phyloP scores from a whole-genome alignment of 2,113 vertebrate genomes.

The Bambusicola thoracicus region DNA sequence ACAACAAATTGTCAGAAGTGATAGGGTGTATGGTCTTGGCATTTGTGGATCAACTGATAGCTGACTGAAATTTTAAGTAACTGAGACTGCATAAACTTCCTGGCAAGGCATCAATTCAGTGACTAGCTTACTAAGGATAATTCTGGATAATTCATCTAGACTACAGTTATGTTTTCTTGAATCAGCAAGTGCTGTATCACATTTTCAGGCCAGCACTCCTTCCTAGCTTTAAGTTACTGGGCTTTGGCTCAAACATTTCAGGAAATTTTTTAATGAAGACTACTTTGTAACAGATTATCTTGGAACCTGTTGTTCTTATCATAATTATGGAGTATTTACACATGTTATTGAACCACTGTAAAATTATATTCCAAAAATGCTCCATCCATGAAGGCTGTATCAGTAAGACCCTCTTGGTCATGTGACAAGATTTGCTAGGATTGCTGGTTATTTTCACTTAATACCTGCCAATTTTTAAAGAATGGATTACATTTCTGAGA shows the following conservation, averaged over 20 bases:
- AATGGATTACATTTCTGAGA: not conserved
- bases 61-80: constrained; percentile 29
- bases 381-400: not conserved
- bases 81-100: not conserved
- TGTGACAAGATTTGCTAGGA: accelerated
- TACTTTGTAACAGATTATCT: not conserved
- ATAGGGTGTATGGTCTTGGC: not conserved
- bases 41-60: not conserved
- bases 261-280: not conserved
- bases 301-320: not conserved
- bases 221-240: not conserved
- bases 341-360: not conserved
- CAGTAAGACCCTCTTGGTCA: not conserved
- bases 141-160: not conserved
- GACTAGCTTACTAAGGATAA: not conserved
- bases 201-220: not conserved
- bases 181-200: not conserved
- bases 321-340: not conserved
- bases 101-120: not conserved
- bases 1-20: not conserved
- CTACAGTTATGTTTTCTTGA: not conserved
- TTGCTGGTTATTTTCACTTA: not conserved
- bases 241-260: not conserved
- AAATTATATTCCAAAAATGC: not conserved
- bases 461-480: not conserved